Evolutionary conservation across 2,113 vertebrate species (phyloP).

Genomic region (Marcusenius ussheri): DNA sequence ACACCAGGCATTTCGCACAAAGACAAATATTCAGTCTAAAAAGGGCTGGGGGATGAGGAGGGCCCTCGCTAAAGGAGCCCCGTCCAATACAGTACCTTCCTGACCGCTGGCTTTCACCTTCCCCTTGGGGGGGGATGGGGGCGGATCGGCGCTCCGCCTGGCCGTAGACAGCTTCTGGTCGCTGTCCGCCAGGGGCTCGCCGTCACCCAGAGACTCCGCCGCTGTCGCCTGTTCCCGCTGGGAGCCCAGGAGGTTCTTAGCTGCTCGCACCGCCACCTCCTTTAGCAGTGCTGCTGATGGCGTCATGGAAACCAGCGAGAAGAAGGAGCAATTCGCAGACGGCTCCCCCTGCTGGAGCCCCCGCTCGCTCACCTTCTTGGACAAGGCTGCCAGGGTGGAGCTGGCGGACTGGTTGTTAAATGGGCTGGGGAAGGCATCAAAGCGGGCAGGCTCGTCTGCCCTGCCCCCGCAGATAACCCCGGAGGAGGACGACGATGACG

Average conservation of each 20-base stretch:
- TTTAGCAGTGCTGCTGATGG: conserved; percentile 95
- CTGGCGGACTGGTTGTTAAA: conserved; percentile 77
- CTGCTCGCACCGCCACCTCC: conserved; percentile 93
- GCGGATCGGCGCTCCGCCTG: conserved; percentile 77
- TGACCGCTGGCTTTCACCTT: conserved; percentile 79
- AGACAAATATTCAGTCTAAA: not conserved
- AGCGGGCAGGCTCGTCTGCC: conserved; percentile 67
- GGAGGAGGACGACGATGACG: conserved; percentile 12
- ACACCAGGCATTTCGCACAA: not conserved
- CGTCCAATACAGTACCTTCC: conserved; percentile 65
- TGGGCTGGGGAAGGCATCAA: conserved; percentile 68
- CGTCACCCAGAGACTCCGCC: conserved; percentile 68
- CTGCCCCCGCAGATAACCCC: conserved; percentile 27
- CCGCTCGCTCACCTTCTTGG: conserved; percentile 77
- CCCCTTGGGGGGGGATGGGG: conserved; percentile 83
- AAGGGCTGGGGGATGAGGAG: not conserved
- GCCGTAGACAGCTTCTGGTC: conserved; percentile 82
- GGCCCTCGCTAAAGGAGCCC: conserved; percentile 45
- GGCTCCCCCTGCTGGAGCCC: conserved; percentile 65
- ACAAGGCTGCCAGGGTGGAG: conserved; percentile 72
- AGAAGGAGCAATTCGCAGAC: conserved; percentile 65
- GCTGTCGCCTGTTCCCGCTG: conserved; percentile 71
- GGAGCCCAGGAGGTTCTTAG: conserved; percentile 84
- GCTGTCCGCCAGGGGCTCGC: conserved; percentile 79
- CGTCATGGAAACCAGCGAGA: conserved; percentile 93